These are phyloP conservation scores for Drosophila nebulosa DNA, from an alignment of 1,140 invertebrate genomes.

Conservation along the genomic window DNA sequence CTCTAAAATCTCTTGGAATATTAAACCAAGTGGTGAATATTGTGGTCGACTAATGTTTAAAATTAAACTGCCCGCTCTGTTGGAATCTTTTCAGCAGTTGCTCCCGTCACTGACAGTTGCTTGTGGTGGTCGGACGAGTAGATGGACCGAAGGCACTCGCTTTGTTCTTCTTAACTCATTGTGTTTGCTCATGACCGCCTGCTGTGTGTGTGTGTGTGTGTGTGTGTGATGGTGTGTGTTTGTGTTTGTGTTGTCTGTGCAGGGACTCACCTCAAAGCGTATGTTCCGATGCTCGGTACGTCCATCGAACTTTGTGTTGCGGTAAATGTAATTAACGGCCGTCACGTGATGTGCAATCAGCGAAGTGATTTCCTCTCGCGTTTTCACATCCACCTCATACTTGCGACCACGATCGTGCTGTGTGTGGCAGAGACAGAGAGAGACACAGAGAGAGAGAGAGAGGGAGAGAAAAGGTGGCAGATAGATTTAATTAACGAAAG, in stretches of 20 bases:
- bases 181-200: conserved; percentile 25
- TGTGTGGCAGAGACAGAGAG: conserved; percentile 32
- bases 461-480: background rate
- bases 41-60: background rate
- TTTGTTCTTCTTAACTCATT: conserved; percentile 40
- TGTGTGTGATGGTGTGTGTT: conserved; percentile 2
- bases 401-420: conserved; percentile 84
- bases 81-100: background rate
- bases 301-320: conserved; percentile 96
- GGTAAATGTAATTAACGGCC: conserved; percentile 98
- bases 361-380: conserved; percentile 97
- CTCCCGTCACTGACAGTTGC: conserved; percentile 1
- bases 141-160: conserved; percentile 21
- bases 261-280: conserved; percentile 94
- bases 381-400: conserved; percentile 89
- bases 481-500: conserved; percentile 30
- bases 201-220: background rate
- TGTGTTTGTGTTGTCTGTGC: background rate
- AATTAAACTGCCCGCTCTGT: background rate
- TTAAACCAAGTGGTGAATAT: no score
- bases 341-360: conserved; percentile 99
- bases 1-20: no score
- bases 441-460: background rate
- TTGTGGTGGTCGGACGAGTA: conserved; percentile 13
- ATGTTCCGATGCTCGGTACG: conserved; percentile 94